Evolutionary conservation across 2,113 vertebrate species (phyloP).

Genomic region (Anser cygnoides): DNA sequence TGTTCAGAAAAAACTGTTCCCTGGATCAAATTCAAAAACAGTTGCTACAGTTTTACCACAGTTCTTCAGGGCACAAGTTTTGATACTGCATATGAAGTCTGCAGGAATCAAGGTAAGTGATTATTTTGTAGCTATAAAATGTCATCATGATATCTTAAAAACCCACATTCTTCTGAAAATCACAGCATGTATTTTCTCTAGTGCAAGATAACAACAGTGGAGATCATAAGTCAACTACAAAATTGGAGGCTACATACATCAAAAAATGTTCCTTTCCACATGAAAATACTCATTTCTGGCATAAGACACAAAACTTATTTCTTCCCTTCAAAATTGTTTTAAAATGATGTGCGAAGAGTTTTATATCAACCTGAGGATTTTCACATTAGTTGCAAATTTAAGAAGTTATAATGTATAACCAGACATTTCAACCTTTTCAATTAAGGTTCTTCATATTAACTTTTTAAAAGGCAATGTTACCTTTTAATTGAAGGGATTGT

Average conservation of each 20-base stretch:
- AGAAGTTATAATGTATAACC: not conserved
- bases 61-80: slow-evolving; percentile 81
- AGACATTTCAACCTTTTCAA: not conserved
- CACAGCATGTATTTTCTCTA: not conserved
- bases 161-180: not conserved
- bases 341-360: not conserved
- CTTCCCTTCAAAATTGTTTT: not conserved
- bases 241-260: not conserved
- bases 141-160: not conserved
- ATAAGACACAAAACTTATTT: not conserved
- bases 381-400: not conserved
- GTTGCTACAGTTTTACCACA: slow-evolving; percentile 93
- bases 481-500: not conserved
- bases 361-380: not conserved
- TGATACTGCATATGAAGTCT: slow-evolving; percentile 86
- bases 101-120: slow-evolving; percentile 86
- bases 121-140: slow-evolving; percentile 10
- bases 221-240: not conserved
- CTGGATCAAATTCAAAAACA: slow-evolving; percentile 89
- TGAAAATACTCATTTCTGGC: not conserved
- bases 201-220: not conserved
- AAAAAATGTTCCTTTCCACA: not conserved
- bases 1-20: slow-evolving; percentile 81
- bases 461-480: not conserved
- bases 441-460: not conserved